phyloP scores from a whole-genome alignment of 2,888 invertebrate genomes.

The Pharmacophagus antenor region DNA sequence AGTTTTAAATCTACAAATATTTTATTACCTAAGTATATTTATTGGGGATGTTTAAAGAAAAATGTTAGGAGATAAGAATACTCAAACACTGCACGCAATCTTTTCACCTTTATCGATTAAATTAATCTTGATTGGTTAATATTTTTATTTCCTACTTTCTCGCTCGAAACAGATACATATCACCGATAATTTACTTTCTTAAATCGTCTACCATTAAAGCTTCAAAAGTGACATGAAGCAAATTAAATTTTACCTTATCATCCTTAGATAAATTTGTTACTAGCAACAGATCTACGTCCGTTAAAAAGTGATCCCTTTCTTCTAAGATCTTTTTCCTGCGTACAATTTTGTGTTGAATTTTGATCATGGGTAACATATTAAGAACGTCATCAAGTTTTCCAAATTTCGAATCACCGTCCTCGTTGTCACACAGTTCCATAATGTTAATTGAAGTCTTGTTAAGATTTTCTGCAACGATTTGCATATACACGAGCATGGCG shows the following conservation, averaged over 20 bases:
- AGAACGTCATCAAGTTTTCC: slow-evolving; percentile 32
- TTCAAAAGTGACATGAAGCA: background rate
- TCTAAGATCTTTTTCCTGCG: slow-evolving; percentile 29
- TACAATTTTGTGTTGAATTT: slow-evolving; percentile 33
- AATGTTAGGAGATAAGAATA: no score
- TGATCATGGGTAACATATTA: slow-evolving; percentile 33
- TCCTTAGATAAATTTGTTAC: slow-evolving; percentile 39
- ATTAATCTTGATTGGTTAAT: no score
- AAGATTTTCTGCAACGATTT: slow-evolving; percentile 47
- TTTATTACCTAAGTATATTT: no score
- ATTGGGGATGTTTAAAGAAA: no score
- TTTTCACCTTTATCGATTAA: no score
- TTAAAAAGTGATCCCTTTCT: slow-evolving; percentile 27
- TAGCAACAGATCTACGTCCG: slow-evolving; percentile 38
- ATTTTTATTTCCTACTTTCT: background rate
- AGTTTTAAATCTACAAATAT: no score
- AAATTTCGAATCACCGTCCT: slow-evolving; percentile 30
- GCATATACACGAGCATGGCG: slow-evolving; percentile 38
- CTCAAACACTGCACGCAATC: background rate
- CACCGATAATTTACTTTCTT: background rate
- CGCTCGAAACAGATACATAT: background rate
- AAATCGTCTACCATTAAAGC: background rate
- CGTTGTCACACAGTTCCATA: slow-evolving; percentile 36
- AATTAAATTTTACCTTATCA: slow-evolving; percentile 36
- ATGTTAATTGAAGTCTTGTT: slow-evolving; percentile 39